A percentile compares a stretch with the other conserved stretches of the same genome.
phyloP scores from a whole-genome alignment of 35 echinoderm and acorn worm genomes.

The Nesometra sesokonis region DNA sequence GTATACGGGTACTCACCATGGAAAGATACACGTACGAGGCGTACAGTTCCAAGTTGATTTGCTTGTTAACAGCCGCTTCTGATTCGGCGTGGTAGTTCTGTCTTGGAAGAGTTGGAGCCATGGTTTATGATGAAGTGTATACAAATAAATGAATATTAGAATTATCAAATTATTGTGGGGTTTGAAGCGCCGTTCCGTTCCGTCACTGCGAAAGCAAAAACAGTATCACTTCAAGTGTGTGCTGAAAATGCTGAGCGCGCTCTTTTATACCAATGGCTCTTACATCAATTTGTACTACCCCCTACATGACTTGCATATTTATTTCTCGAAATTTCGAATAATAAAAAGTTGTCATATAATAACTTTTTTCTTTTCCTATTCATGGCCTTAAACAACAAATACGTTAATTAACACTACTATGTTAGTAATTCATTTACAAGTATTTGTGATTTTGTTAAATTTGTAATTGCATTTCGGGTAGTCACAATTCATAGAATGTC shows the following conservation, averaged over 20 bases:
- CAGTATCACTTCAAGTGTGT: background rate
- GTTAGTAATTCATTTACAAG: too few relatives aligned
- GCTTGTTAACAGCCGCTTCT: constrained; percentile 85
- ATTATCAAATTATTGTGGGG: constrained; percentile 10
- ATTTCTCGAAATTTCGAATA: too few relatives aligned
- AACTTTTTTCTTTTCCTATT: too few relatives aligned
- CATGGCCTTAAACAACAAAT: too few relatives aligned
- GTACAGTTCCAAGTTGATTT: constrained; percentile 90
- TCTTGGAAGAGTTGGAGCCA: constrained; percentile 28
- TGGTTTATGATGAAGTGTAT: constrained; percentile 2
- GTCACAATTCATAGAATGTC: too few relatives aligned
- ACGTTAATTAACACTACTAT: too few relatives aligned
- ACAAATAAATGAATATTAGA: constrained; percentile 8
- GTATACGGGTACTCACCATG: constrained; percentile 34
- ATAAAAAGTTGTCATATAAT: too few relatives aligned
- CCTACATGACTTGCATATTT: background rate
- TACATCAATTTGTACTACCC: background rate
- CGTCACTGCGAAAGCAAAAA: constrained; percentile 58
- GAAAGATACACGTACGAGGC: constrained; percentile 79
- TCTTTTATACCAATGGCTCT: background rate
- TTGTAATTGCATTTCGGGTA: too few relatives aligned
- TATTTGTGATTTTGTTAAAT: too few relatives aligned
- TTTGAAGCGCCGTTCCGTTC: constrained; percentile 32
- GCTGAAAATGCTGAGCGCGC: background rate
- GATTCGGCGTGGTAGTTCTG: constrained; percentile 75